phyloP scores from a whole-genome alignment of 2,797 vertebrate genomes.

The Cirrhinus molitorella region DNA sequence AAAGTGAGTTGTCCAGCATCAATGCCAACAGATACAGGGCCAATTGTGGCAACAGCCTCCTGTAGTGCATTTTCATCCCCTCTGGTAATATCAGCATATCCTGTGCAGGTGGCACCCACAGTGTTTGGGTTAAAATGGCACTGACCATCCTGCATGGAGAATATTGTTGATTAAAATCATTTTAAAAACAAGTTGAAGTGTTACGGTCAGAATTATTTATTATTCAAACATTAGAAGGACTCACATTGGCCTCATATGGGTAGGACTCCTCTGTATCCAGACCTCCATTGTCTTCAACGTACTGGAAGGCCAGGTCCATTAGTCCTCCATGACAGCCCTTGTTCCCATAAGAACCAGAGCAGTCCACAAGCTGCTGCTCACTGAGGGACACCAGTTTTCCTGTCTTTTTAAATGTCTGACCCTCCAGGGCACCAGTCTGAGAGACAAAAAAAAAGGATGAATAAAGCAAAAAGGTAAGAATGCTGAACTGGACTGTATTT shows the following conservation, averaged over 20 bases:
- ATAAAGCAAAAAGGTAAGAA: not conserved
- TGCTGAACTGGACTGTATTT: not conserved
- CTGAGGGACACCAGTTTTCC: constrained; percentile 79
- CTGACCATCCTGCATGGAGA: constrained; percentile 66
- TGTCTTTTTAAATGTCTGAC: constrained; percentile 78
- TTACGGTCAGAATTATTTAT: not conserved
- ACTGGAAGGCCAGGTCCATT: constrained; percentile 80
- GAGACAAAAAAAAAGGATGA: not conserved
- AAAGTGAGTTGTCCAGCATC: constrained; percentile 76
- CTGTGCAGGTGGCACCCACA: constrained; percentile 77
- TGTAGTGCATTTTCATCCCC: constrained; percentile 74
- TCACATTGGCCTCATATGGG: constrained; percentile 79
- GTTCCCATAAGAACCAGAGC: constrained; percentile 77
- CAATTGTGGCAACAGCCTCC: constrained; percentile 78
- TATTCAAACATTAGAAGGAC: constrained; percentile 10
- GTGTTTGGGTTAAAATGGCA: constrained; percentile 74
- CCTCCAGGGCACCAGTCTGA: constrained; percentile 82
- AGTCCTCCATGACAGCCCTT: constrained; percentile 75
- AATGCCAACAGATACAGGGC: constrained; percentile 81
- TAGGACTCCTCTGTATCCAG: constrained; percentile 83
- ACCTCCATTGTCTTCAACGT: constrained; percentile 74
- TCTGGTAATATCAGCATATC: constrained; percentile 67
- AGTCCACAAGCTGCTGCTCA: constrained; percentile 86
- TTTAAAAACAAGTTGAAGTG: not conserved
- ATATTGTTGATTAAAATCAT: not conserved